phyloP scores from a whole-genome alignment of 2,797 vertebrate species.

The Anniella stebbinsi region DNA sequence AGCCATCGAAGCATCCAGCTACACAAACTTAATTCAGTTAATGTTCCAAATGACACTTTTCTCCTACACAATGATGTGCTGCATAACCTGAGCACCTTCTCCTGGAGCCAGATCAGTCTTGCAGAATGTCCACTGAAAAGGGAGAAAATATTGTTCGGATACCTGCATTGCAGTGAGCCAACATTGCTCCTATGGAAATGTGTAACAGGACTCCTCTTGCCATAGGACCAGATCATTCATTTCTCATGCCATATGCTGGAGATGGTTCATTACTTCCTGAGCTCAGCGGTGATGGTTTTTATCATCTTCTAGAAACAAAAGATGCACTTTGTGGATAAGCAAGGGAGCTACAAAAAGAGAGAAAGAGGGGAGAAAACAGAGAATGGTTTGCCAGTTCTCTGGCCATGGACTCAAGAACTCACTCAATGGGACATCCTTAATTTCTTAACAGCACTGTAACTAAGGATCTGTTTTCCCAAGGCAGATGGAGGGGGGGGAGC shows the following conservation, averaged over 20 bases:
- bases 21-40: slow-evolving; percentile 1
- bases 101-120: background rate
- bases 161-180: slow-evolving; percentile 68
- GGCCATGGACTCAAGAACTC: slow-evolving; percentile 61
- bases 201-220: slow-evolving; percentile 33
- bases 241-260: slow-evolving; percentile 56
- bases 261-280: slow-evolving; percentile 65
- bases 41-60: slow-evolving; percentile 23
- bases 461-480: slow-evolving; percentile 65
- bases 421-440: slow-evolving; percentile 61
- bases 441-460: slow-evolving; percentile 67
- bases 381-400: slow-evolving; percentile 55
- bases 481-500: slow-evolving; percentile 14
- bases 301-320: slow-evolving; percentile 64
- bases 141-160: slow-evolving; percentile 50
- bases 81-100: slow-evolving; percentile 23
- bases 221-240: slow-evolving; percentile 62
- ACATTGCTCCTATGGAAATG: slow-evolving; percentile 52
- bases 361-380: background rate
- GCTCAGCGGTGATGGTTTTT: slow-evolving; percentile 55
- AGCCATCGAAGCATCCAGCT: background rate
- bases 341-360: background rate
- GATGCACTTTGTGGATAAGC: slow-evolving; percentile 27
- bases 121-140: slow-evolving; percentile 3
- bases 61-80: slow-evolving; percentile 7